Percentiles rank a stretch among this genome's conserved stretches.
These are phyloP conservation scores for Urocitellus parryii DNA, from an alignment of 2,113 vertebrate genomes.

Conservation along the genomic window DNA sequence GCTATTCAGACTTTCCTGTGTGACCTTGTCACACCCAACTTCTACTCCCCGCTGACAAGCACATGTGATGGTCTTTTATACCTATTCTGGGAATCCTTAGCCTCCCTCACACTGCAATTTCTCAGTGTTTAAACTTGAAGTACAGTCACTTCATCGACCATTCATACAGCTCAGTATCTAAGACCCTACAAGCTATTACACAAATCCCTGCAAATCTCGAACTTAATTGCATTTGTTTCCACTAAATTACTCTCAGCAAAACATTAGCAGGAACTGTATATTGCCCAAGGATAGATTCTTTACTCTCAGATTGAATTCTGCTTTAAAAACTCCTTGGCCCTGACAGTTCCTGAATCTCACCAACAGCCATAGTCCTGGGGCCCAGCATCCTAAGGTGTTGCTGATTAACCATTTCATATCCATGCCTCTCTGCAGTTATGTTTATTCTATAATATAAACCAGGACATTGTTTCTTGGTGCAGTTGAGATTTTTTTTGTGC, in stretches of 20 bases:
- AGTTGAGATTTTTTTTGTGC: background rate
- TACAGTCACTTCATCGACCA: background rate
- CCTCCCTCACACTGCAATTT: background rate
- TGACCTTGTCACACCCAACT: background rate
- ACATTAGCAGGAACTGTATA: background rate
- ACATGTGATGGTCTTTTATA: fast-evolving
- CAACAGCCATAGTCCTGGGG: background rate
- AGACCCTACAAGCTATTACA: background rate
- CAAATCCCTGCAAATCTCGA: constrained; percentile 53
- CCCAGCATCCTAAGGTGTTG: background rate
- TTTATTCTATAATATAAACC: background rate
- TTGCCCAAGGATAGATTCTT: background rate
- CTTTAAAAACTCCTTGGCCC: background rate
- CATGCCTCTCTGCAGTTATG: background rate
- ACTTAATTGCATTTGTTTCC: constrained; percentile 57
- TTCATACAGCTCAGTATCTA: background rate
- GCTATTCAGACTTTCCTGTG: background rate
- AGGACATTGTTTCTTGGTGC: background rate
- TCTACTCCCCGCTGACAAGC: background rate
- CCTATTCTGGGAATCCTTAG: background rate
- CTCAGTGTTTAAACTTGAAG: background rate
- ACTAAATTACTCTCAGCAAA: constrained; percentile 8
- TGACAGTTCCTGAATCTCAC: background rate
- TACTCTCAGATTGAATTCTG: background rate
- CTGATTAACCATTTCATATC: background rate